Percentiles rank a stretch among this genome's conserved stretches.
Conservation (phyloP, 2,113 vertebrate species). For the Isurus oxyrinchus region DNA sequence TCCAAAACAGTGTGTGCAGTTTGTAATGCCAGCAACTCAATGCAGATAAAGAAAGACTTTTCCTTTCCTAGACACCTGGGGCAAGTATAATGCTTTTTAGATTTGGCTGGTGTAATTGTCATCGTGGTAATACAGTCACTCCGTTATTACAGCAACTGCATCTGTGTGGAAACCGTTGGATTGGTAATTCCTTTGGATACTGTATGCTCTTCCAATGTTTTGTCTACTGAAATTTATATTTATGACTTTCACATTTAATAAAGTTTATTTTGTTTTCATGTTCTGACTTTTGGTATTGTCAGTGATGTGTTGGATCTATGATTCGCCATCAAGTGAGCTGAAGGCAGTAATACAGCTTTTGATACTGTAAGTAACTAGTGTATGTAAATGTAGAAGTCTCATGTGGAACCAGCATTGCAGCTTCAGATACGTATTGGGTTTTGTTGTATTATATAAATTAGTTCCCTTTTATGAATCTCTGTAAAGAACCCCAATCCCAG, state of each 20-base stretch:
- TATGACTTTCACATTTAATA: slow-evolving; percentile 23
- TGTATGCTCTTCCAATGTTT: neutral
- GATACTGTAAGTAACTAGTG: neutral
- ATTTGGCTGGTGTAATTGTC: neutral
- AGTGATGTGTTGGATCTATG: neutral
- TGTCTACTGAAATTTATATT: neutral
- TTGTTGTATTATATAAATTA: neutral
- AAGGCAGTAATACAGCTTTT: neutral
- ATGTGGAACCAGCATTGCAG: neutral
- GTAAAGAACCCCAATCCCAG: neutral
- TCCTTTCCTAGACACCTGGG: neutral
- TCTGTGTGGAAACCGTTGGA: neutral
- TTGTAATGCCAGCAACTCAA: neutral
- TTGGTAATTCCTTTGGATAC: neutral
- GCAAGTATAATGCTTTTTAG: neutral
- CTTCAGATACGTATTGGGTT: neutral
- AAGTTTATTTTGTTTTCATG: neutral
- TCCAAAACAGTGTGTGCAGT: neutral
- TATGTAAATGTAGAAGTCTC: neutral
- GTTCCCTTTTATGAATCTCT: neutral
- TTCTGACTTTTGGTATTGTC: neutral
- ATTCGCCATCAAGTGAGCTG: neutral
- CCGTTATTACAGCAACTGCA: neutral
- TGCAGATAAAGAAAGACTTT: neutral
- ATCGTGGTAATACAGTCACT: neutral